Evolutionary conservation across 2,113 vertebrate genomes (phyloP).

Genomic region (Tiliqua scincoides): DNA sequence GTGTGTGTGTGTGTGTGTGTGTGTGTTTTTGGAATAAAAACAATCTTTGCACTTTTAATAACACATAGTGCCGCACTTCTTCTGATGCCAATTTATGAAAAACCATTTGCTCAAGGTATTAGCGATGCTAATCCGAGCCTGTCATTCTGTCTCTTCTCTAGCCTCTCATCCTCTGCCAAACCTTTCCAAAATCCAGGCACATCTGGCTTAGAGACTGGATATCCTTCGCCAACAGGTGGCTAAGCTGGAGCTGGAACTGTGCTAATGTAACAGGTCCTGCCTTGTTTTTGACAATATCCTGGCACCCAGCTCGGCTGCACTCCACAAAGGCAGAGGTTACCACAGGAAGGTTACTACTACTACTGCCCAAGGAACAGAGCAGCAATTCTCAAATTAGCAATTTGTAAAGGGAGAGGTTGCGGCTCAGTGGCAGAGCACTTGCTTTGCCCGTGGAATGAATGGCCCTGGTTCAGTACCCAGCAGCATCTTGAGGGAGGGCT

Average conservation of each 20-base stretch:
- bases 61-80: slow-evolving; percentile 34
- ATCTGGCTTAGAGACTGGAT: slow-evolving; percentile 7
- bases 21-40: slow-evolving; percentile 39
- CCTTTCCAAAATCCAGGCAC: slow-evolving; percentile 33
- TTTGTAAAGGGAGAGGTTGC: no score
- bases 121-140: slow-evolving; percentile 35
- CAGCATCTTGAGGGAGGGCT: no score
- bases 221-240: background rate
- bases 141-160: background rate
- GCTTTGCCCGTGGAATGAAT: no score
- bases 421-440: no score
- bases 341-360: no score
- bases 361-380: background rate
- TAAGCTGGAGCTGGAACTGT: slow-evolving; percentile 1
- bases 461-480: no score
- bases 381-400: background rate
- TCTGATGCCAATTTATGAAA: slow-evolving; percentile 60
- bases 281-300: slow-evolving; percentile 9
- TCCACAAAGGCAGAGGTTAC: fast-evolving
- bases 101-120: slow-evolving; percentile 63
- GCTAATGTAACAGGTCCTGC: slow-evolving; percentile 25
- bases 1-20: no score
- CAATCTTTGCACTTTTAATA: slow-evolving; percentile 54
- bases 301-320: background rate
- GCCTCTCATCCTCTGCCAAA: slow-evolving; percentile 22